A percentile compares a stretch with the other conserved stretches of the same genome.
phyloP scores from a whole-genome alignment of 2,888 invertebrate species.

The Drosophila merina region DNA sequence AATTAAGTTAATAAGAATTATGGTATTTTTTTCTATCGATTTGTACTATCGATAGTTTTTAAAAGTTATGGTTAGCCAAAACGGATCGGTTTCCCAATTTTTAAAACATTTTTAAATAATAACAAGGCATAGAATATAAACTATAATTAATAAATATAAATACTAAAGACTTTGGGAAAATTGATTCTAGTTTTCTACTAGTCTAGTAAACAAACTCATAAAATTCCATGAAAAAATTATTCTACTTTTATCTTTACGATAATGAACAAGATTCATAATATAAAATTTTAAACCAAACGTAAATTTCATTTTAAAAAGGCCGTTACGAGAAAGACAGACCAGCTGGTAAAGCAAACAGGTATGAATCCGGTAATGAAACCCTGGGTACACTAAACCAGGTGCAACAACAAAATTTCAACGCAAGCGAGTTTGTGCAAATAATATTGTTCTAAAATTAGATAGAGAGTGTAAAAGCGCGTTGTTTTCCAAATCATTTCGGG shows the following conservation, averaged over 20 bases:
- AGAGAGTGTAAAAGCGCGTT: slow-evolving; percentile 34
- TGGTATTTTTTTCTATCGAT: too few relatives aligned
- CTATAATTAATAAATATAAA: not conserved
- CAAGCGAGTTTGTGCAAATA: slow-evolving; percentile 39
- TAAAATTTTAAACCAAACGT: too few relatives aligned
- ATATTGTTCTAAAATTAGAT: slow-evolving; percentile 24
- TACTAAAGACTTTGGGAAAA: too few relatives aligned
- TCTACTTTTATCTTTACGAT: too few relatives aligned
- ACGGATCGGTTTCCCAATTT: too few relatives aligned
- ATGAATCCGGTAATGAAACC: not conserved
- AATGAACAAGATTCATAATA: too few relatives aligned
- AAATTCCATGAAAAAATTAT: too few relatives aligned
- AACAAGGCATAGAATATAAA: not conserved
- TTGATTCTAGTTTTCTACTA: too few relatives aligned
- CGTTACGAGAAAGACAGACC: not conserved
- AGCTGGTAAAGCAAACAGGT: not conserved
- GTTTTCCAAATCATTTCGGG: slow-evolving; percentile 23
- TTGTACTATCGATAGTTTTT: too few relatives aligned
- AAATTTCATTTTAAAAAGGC: not conserved
- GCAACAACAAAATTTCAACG: slow-evolving; percentile 60
- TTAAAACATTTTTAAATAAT: not conserved
- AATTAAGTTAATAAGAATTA: too few relatives aligned
- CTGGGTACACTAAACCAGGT: not conserved
- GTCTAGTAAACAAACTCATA: too few relatives aligned
- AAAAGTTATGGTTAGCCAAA: too few relatives aligned